These are phyloP conservation scores for Danio kyathit DNA, from an alignment of 2,797 vertebrate genomes.

Conservation along the genomic window DNA sequence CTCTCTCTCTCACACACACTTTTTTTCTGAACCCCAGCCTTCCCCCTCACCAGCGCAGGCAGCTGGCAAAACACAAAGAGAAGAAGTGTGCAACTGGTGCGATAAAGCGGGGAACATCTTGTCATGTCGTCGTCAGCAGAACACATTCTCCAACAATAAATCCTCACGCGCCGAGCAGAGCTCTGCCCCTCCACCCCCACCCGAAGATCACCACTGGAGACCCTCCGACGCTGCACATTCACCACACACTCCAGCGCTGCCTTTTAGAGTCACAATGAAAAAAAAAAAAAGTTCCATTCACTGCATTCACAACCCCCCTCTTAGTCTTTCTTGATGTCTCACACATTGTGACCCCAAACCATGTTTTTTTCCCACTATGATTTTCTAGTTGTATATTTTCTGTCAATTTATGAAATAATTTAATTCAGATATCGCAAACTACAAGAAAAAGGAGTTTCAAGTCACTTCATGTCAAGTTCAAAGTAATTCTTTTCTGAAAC, in stretches of 20 bases:
- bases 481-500: too few relatives aligned
- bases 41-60: constrained; percentile 66
- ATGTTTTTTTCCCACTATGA: too few relatives aligned
- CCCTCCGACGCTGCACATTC: constrained; percentile 32
- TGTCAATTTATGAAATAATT: too few relatives aligned
- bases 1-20: neutral
- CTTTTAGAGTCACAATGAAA: constrained; percentile 42
- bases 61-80: constrained; percentile 83
- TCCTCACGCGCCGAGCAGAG: constrained; percentile 18
- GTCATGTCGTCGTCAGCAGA: constrained; percentile 76
- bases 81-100: constrained; percentile 83
- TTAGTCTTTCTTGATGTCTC: neutral
- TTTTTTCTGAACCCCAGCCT: constrained; percentile 29
- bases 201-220: constrained; percentile 35
- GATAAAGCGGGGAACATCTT: constrained; percentile 82
- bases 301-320: neutral
- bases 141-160: constrained; percentile 68
- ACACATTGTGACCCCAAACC: neutral
- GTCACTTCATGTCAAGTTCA: too few relatives aligned
- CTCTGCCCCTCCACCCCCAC: constrained; percentile 17
- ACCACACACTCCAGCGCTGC: constrained; percentile 5
- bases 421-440: too few relatives aligned
- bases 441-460: too few relatives aligned
- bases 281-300: constrained; percentile 22
- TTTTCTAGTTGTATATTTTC: too few relatives aligned